Percentiles rank a stretch among this genome's conserved stretches.
phyloP scores from a whole-genome alignment of 2,797 vertebrate species.

The Pangasius krempfi region DNA sequence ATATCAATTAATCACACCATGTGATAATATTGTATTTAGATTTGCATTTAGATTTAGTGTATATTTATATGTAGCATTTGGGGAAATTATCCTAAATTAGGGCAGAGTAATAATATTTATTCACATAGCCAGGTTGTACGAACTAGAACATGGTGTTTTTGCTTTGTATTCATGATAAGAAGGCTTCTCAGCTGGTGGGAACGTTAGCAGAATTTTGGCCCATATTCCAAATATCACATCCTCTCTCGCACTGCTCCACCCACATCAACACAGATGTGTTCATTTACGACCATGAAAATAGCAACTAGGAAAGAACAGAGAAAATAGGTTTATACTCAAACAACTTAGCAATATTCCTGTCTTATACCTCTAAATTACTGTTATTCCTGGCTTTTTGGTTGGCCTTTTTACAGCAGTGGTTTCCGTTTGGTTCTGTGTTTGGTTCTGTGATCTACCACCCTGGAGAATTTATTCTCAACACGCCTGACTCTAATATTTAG shows the following conservation, averaged over 20 bases:
- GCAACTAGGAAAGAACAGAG: neutral
- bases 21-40: too few species aligned
- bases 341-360: neutral
- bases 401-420: neutral
- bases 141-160: slow-evolving; percentile 10
- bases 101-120: neutral
- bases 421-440: neutral
- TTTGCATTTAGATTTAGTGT: neutral
- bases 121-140: neutral
- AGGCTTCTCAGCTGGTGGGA: slow-evolving; percentile 7
- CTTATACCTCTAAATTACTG: neutral
- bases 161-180: neutral
- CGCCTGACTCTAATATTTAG: neutral
- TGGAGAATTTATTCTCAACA: slow-evolving; percentile 4
- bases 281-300: neutral
- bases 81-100: neutral
- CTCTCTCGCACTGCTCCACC: neutral
- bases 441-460: neutral
- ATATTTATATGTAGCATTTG: neutral
- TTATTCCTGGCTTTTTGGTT: slow-evolving; percentile 1
- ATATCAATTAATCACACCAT: neutral
- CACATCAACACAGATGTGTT: slow-evolving; percentile 14
- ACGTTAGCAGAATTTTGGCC: neutral
- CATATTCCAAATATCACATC: slow-evolving; percentile 14
- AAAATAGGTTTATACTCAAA: neutral